Percentiles rank a stretch among this genome's conserved stretches.
Evolutionary conservation across 2,797 vertebrate species (phyloP).

Genomic region (Oceanodroma leucorhoa): DNA sequence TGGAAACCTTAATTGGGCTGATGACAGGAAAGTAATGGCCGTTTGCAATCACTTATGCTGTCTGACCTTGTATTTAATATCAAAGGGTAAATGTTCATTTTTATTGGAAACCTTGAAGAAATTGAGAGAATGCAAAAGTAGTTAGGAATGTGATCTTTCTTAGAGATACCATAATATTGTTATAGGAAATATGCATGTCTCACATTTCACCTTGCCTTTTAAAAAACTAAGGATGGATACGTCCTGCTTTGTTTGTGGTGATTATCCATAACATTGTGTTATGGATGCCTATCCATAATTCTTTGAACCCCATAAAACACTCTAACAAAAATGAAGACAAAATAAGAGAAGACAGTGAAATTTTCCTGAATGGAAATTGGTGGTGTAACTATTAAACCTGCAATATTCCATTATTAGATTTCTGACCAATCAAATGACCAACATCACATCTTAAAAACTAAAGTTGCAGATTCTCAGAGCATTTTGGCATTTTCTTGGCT

Average conservation of each 20-base stretch:
- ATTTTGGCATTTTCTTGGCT: not conserved
- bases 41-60: constrained; percentile 50
- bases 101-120: constrained; percentile 9
- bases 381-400: not conserved
- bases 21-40: constrained; percentile 71
- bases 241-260: not conserved
- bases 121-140: not conserved
- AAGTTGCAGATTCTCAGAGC: not conserved
- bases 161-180: not conserved
- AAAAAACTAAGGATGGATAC: not conserved
- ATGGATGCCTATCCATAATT: not conserved
- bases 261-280: not conserved
- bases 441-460: not conserved
- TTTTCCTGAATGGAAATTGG: not conserved
- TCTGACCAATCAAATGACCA: not conserved
- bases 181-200: not conserved
- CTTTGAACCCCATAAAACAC: not conserved
- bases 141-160: not conserved
- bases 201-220: not conserved
- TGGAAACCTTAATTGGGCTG: constrained; percentile 78
- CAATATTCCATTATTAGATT: not conserved
- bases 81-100: constrained; percentile 64
- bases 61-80: constrained; percentile 74
- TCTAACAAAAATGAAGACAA: not conserved
- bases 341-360: fast-evolving